Percentiles rank a stretch among this genome's conserved stretches.
Conservation (phyloP, 2,113 vertebrate species). For the Pituophis catenifer region DNA sequence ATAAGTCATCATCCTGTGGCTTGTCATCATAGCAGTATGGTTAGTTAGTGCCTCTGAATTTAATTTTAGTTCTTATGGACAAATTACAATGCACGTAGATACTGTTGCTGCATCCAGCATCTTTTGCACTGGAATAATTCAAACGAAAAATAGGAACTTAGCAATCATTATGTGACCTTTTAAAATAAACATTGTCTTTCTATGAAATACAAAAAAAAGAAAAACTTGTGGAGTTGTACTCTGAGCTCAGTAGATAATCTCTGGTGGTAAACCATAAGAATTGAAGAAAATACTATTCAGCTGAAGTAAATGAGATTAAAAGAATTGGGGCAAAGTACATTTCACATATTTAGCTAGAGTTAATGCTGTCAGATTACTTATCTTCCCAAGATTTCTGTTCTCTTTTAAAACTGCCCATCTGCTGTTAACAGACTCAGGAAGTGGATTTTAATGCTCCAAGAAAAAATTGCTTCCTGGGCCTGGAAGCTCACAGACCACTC, state of each 20-base stretch:
- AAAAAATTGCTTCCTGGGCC: background rate
- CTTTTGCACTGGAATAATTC: background rate
- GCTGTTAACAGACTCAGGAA: background rate
- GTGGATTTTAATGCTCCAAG: background rate
- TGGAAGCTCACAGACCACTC: background rate
- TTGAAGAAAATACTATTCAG: background rate
- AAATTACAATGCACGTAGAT: background rate
- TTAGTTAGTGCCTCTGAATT: background rate
- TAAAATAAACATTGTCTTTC: background rate
- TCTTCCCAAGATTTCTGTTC: background rate
- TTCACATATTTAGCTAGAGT: background rate
- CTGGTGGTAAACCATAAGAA: background rate
- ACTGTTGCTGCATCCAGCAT: background rate
- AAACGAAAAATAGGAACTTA: background rate
- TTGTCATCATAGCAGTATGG: background rate
- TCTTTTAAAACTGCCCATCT: background rate
- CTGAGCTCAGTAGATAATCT: background rate
- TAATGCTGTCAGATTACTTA: background rate
- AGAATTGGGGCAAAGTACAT: background rate
- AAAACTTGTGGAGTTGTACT: background rate
- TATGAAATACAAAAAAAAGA: background rate
- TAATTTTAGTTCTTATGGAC: background rate
- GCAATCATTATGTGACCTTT: background rate
- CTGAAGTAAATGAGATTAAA: background rate
- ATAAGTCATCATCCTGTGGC: background rate